A percentile compares a stretch with the other conserved stretches of the same genome.
Conservation (phyloP, 1,140 invertebrate species). For the Lucilia sericata region DNA sequence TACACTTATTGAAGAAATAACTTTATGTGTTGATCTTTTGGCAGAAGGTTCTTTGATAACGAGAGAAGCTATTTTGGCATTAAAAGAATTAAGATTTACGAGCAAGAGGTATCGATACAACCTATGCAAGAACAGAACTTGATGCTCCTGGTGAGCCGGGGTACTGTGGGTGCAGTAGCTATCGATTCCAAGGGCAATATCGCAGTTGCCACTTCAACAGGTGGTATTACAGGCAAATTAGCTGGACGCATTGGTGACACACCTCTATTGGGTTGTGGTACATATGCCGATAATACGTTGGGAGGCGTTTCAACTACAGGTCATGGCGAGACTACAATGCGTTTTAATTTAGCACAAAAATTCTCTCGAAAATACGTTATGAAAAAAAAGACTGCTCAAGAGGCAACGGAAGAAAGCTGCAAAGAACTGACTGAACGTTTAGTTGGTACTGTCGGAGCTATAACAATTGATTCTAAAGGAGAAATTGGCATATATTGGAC, state of each 20-base stretch:
- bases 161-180: conserved; percentile 88
- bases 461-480: conserved; percentile 77
- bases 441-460: conserved; percentile 81
- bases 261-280: conserved; percentile 78
- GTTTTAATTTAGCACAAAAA: conserved; percentile 78
- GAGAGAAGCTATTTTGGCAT: conserved; percentile 72
- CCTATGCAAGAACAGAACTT: conserved; percentile 71
- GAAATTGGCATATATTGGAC: conserved; percentile 79
- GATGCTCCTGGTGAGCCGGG: conserved; percentile 70
- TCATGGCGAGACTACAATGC: conserved; percentile 67
- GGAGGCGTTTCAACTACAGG: conserved; percentile 83
- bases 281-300: conserved; percentile 77
- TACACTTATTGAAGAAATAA: too few relatives aligned
- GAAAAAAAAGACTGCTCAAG: conserved; percentile 71
- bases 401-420: conserved; percentile 73
- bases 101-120: conserved; percentile 58
- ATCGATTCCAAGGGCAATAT: conserved; percentile 58
- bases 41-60: conserved; percentile 76
- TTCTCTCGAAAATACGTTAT: conserved; percentile 75
- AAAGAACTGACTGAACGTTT: conserved; percentile 76
- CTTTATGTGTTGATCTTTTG: not conserved
- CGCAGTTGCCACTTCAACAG: conserved; percentile 75
- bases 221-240: conserved; percentile 84
- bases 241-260: conserved; percentile 86
- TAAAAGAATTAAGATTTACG: conserved; percentile 71